phyloP scores from a whole-genome alignment of 2,888 invertebrate genomes.

The Drosophila borborema region DNA sequence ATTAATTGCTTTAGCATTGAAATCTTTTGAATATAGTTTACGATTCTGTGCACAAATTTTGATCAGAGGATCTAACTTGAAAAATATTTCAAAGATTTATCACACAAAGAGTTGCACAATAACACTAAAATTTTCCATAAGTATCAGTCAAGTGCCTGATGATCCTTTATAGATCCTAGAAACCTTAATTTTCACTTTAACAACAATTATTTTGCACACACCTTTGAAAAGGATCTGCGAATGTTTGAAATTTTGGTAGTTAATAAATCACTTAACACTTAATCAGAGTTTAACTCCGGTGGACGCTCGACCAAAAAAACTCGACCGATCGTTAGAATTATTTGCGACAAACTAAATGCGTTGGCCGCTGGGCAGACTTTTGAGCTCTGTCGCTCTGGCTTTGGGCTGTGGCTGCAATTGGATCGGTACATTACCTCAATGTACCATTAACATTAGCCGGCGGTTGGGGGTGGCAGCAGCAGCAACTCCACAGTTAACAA shows the following conservation, averaged over 20 bases:
- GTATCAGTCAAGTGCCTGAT: background rate
- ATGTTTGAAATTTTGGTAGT: conserved; percentile 2
- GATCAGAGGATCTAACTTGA: background rate
- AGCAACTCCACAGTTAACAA: conserved; percentile 71
- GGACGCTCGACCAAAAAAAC: conserved; percentile 51
- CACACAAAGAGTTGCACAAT: background rate
- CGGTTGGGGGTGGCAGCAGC: conserved; percentile 50
- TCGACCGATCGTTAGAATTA: conserved; percentile 83
- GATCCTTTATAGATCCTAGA: background rate
- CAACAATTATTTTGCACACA: background rate
- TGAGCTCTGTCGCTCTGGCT: conserved; percentile 31
- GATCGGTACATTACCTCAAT: conserved; percentile 62
- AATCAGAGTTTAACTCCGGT: conserved; percentile 38
- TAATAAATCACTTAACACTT: conserved; percentile 38
- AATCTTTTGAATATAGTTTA: background rate
- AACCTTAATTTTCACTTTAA: background rate
- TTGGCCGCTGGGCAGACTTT: conserved; percentile 46
- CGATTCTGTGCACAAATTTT: background rate
- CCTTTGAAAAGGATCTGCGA: conserved; percentile 29
- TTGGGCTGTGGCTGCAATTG: conserved; percentile 54
- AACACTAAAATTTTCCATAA: background rate
- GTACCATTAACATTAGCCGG: conserved; percentile 65
- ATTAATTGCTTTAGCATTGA: too few relatives aligned
- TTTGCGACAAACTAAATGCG: conserved; percentile 81
- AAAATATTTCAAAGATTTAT: background rate